These are phyloP conservation scores for Sebastolobus altivelis DNA, from an alignment of 2,797 vertebrate species.

Conservation along the genomic window DNA sequence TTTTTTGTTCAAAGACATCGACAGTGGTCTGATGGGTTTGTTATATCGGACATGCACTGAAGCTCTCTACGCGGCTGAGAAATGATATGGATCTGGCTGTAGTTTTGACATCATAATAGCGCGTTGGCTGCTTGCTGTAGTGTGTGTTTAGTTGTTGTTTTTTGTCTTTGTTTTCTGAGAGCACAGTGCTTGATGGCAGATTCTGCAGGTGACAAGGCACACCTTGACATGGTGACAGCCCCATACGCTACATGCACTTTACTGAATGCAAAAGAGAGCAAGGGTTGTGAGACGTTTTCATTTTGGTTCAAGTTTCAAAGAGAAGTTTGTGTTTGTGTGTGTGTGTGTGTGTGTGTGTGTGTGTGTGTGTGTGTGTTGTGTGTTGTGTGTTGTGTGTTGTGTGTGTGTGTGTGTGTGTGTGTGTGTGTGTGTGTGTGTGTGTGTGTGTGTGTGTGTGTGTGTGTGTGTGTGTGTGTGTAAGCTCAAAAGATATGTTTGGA, in stretches of 20 bases:
- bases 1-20: slow-evolving; percentile 31
- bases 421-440: slow-evolving; percentile 65
- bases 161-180: slow-evolving; percentile 66
- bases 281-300: slow-evolving; percentile 77
- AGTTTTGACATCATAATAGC: slow-evolving; percentile 87
- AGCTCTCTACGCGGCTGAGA: slow-evolving; percentile 70
- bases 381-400: slow-evolving; percentile 42
- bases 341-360: slow-evolving; percentile 39
- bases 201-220: slow-evolving; percentile 84
- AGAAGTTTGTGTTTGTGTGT: slow-evolving; percentile 69
- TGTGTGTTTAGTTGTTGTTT: slow-evolving; percentile 50
- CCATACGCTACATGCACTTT: slow-evolving; percentile 85
- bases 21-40: slow-evolving; percentile 44
- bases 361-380: slow-evolving; percentile 69
- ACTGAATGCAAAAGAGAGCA: slow-evolving; percentile 82
- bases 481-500: slow-evolving; percentile 84
- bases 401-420: slow-evolving; percentile 53
- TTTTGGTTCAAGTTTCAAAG: slow-evolving; percentile 87
- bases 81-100: slow-evolving; percentile 78
- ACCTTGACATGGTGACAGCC: slow-evolving; percentile 81
- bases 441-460: slow-evolving; percentile 36
- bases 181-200: slow-evolving; percentile 86
- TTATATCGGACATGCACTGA: slow-evolving; percentile 71
- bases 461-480: slow-evolving; percentile 44
- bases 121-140: slow-evolving; percentile 81